Percentiles rank a stretch among this genome's conserved stretches.
These are phyloP conservation scores for Lepidocyrtinus sp. DNA, from an alignment of 2,888 invertebrate genomes.

Conservation along the genomic window DNA sequence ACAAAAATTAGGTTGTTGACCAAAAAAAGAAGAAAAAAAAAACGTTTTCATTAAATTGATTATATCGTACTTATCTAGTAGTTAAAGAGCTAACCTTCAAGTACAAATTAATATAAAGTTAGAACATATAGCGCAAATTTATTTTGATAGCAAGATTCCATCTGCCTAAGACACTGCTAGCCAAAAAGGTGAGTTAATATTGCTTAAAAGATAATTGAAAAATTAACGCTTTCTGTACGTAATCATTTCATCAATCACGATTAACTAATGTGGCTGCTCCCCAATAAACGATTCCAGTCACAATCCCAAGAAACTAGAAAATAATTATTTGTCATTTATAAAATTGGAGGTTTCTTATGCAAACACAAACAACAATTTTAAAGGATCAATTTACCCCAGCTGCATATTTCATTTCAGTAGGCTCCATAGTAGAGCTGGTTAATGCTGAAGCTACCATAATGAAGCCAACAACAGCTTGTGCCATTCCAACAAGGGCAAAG, in stretches of 20 bases:
- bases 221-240: neutral
- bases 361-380: neutral
- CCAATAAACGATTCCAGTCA: constrained; percentile 50
- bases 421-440: constrained; percentile 10
- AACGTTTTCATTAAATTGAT: too few relatives aligned
- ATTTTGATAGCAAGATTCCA: too few relatives aligned
- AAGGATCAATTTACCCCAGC: constrained; percentile 34
- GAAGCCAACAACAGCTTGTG: constrained; percentile 31
- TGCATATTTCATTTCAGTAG: constrained; percentile 36
- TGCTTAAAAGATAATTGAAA: too few relatives aligned
- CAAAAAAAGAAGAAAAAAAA: too few relatives aligned
- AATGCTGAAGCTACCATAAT: constrained; percentile 38
- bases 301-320: constrained; percentile 45
- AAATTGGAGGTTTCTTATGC: neutral
- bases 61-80: too few relatives aligned
- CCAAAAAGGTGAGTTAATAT: too few relatives aligned
- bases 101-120: too few relatives aligned
- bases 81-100: too few relatives aligned
- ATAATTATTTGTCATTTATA: neutral
- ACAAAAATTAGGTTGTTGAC: too few relatives aligned
- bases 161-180: too few relatives aligned
- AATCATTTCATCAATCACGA: constrained; percentile 23
- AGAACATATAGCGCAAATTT: too few relatives aligned
- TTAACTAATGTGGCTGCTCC: constrained; percentile 44
- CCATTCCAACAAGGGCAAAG: constrained; percentile 20